These are phyloP conservation scores for Drosophila lutescens DNA, from an alignment of 2,888 invertebrate genomes.

Conservation along the genomic window DNA sequence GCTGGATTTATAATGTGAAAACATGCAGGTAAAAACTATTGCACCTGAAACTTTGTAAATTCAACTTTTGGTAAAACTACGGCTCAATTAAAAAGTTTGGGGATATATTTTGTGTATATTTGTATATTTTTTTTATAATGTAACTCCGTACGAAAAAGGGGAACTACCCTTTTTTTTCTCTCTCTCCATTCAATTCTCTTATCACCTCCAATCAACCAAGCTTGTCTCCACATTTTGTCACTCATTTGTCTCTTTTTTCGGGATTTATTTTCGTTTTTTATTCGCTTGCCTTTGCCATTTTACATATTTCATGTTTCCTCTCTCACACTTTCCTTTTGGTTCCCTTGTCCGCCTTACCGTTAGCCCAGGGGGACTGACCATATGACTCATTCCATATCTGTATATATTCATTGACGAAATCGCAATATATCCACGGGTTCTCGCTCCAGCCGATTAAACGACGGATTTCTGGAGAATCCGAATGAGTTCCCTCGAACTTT, in stretches of 20 bases:
- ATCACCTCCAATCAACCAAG: conserved; percentile 20
- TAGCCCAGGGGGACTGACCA: conserved; percentile 25
- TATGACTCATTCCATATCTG: conserved; percentile 47
- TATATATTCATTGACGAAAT: conserved; percentile 54
- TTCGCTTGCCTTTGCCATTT: conserved; percentile 21
- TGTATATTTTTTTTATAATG: not conserved
- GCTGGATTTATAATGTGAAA: not conserved
- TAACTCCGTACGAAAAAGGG: too few relatives aligned
- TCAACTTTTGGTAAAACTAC: not conserved
- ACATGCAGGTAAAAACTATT: not conserved
- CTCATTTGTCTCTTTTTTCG: conserved; percentile 18
- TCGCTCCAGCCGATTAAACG: conserved; percentile 1
- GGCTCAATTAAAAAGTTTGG: not conserved
- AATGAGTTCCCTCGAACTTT: not conserved
- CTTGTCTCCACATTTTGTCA: conserved; percentile 14
- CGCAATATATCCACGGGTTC: conserved; percentile 16
- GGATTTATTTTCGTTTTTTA: conserved; percentile 1
- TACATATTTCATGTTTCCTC: conserved; percentile 15
- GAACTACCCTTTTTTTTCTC: not conserved
- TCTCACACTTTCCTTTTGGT: conserved; percentile 28
- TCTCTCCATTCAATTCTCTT: conserved; percentile 5
- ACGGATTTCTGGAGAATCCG: conserved; percentile 4
- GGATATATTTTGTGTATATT: not conserved
- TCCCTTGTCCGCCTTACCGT: conserved; percentile 32
- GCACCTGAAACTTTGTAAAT: not conserved